Evolutionary conservation across 2,888 invertebrate genomes (phyloP).

Genomic region (Hemistola chrysoprasaria): DNA sequence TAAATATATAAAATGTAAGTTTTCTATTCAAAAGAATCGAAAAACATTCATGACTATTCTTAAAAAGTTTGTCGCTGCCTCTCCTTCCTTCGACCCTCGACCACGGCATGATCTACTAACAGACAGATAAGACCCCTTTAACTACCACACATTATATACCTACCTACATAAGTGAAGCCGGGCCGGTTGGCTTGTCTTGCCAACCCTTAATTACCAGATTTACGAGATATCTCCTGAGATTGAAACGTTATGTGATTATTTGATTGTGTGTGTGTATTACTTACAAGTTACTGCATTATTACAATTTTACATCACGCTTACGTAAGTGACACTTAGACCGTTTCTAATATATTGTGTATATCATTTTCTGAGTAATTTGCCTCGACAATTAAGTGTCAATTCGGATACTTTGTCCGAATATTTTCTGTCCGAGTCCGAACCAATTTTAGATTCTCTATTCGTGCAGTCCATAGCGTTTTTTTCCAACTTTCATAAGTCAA

Average conservation of each 20-base stretch:
- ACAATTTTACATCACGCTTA: no score
- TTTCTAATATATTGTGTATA: no score
- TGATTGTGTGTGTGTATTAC: neutral
- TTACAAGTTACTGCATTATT: neutral
- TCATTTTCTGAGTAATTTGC: no score
- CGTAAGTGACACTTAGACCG: no score
- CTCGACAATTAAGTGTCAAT: no score
- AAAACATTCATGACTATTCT: no score
- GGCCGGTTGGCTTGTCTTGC: conserved; percentile 18
- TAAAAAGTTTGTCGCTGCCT: conserved; percentile 10
- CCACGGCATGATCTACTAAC: conserved; percentile 27
- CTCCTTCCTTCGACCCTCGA: neutral
- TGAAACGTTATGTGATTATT: conserved; percentile 5
- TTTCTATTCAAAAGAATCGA: no score
- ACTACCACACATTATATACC: conserved; percentile 4
- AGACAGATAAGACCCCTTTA: conserved; percentile 30
- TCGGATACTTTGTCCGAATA: no score
- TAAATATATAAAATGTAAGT: conserved; percentile 6
- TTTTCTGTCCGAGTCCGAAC: no score
- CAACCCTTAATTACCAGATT: conserved; percentile 39
- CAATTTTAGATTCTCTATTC: no score
- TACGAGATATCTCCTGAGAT: conserved; percentile 26
- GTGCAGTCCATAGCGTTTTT: no score
- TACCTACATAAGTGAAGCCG: conserved; percentile 20
- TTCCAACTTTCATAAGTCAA: no score